Evolutionary conservation across 2,113 vertebrate species (phyloP).

Genomic region (Petromus typicus): DNA sequence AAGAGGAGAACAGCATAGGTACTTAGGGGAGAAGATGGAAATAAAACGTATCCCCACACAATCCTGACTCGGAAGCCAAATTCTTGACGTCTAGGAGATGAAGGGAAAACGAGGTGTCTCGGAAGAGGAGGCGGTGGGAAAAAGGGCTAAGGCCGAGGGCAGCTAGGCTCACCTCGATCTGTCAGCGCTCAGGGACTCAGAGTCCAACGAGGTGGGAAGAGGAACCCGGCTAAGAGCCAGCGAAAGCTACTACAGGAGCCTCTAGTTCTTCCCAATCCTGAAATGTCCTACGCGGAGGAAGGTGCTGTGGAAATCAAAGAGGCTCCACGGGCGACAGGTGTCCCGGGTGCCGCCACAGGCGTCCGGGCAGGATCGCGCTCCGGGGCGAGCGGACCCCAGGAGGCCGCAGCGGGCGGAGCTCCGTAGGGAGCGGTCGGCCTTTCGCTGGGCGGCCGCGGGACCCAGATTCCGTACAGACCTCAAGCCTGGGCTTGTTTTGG

Average conservation of each 20-base stretch:
- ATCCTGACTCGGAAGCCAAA: neutral
- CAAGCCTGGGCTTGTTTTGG: neutral
- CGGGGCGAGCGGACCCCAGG: neutral
- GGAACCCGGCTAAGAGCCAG: neutral
- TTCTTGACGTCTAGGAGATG: neutral
- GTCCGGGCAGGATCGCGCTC: neutral
- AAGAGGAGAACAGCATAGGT: neutral
- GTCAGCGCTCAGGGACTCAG: neutral
- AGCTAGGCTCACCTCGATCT: neutral
- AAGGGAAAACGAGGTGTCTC: fast-evolving
- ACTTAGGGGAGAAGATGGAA: neutral
- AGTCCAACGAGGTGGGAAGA: neutral
- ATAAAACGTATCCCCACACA: neutral
- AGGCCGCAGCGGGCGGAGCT: neutral
- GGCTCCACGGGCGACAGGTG: conserved; percentile 61
- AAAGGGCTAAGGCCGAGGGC: neutral
- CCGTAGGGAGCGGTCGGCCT: neutral
- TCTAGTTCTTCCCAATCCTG: neutral
- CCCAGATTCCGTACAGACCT: neutral
- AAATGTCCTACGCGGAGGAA: neutral
- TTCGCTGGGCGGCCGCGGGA: neutral
- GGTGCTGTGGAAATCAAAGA: neutral
- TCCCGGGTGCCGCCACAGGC: conserved; percentile 5
- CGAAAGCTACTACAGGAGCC: neutral
- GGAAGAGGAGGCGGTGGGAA: neutral